Conservation (phyloP, 2,797 vertebrate species). For the Lindbergichthys nudifrons region DNA sequence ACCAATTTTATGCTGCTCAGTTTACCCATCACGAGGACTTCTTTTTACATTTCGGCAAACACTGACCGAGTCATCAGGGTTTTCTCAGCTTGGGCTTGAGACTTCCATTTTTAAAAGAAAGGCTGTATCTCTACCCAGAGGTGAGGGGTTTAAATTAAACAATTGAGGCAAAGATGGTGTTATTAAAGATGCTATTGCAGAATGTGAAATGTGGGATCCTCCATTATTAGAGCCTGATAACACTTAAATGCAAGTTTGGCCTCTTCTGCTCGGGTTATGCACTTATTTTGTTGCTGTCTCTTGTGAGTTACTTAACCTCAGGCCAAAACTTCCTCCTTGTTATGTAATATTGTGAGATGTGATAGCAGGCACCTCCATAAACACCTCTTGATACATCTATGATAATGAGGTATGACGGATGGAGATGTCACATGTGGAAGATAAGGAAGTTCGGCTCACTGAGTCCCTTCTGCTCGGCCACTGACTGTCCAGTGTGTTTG, state of each 20-base stretch:
- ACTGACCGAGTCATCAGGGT: neutral
- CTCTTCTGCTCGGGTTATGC: neutral
- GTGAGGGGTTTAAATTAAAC: neutral
- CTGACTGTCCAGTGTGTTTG: conserved; percentile 72
- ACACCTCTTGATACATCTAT: conserved; percentile 31
- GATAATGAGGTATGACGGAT: conserved; percentile 78
- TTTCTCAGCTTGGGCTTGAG: neutral
- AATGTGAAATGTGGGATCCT: neutral
- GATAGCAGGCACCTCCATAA: conserved; percentile 30
- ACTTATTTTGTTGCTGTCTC: neutral
- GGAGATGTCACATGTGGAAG: conserved; percentile 62
- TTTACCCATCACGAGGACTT: neutral
- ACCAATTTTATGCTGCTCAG: neutral
- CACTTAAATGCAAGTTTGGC: neutral
- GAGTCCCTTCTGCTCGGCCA: conserved; percentile 41
- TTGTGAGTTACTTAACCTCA: neutral
- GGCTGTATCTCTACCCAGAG: neutral
- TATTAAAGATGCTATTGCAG: neutral
- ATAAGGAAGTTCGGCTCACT: conserved; percentile 58
- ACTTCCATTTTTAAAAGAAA: neutral
- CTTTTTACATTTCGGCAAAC: neutral
- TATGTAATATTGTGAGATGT: conserved; percentile 13
- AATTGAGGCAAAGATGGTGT: neutral
- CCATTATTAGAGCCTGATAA: neutral
- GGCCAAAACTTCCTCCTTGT: neutral